Conservation (phyloP, 30 jellyfish, hydroid and myxozoan species). For the Aurelia aurita complex sp. Pacific region DNA sequence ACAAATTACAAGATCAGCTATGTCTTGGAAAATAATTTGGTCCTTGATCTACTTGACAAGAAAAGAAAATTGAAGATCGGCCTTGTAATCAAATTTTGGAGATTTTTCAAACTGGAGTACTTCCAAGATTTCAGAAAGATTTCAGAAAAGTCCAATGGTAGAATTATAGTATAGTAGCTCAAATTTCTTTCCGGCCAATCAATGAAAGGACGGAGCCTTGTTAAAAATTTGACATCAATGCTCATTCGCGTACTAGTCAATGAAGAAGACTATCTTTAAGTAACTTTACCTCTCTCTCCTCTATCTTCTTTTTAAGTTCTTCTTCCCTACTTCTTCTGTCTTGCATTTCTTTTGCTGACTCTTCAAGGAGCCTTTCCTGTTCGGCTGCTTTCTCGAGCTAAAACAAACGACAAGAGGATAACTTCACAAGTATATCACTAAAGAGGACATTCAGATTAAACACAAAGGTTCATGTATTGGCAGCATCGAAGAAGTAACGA, state of each 20-base stretch:
- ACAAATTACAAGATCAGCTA: too few relatives aligned
- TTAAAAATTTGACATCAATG: not conserved
- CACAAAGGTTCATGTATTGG: not conserved
- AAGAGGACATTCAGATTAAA: not conserved
- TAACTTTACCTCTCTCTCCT: slow-evolving; percentile 84
- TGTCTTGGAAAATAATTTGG: too few relatives aligned
- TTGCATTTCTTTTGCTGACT: slow-evolving; percentile 90
- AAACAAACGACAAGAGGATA: not conserved
- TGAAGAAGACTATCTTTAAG: not conserved
- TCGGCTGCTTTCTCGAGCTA: slow-evolving; percentile 98
- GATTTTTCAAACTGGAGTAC: too few relatives aligned
- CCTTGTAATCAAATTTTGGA: too few relatives aligned
- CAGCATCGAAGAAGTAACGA: too few relatives aligned
- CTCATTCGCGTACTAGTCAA: not conserved
- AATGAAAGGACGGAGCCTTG: too few relatives aligned
- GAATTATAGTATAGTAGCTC: too few relatives aligned
- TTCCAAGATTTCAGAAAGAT: too few relatives aligned
- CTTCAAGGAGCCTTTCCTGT: slow-evolving; percentile 88
- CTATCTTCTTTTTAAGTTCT: slow-evolving; percentile 79
- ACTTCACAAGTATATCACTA: not conserved
- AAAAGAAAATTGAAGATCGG: too few relatives aligned
- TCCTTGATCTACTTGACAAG: too few relatives aligned
- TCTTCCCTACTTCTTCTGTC: slow-evolving; percentile 81
- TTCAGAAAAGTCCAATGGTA: too few relatives aligned
- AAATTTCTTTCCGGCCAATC: too few relatives aligned